These are phyloP conservation scores for Aulostomus chinensis DNA, from an alignment of 2,797 vertebrate species.

Conservation along the genomic window DNA sequence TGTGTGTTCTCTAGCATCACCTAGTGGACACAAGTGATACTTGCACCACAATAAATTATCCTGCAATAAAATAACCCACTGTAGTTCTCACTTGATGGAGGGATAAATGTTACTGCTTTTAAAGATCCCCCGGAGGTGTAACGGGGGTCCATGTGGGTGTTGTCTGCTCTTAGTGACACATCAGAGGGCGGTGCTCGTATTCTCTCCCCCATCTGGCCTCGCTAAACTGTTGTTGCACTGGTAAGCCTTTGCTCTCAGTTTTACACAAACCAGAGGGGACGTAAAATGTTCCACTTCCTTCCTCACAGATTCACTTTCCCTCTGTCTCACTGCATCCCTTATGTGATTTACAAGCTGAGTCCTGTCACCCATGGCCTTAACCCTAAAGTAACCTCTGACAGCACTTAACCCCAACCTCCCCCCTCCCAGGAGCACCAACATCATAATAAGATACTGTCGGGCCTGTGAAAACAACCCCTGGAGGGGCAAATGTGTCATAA, in stretches of 20 bases:
- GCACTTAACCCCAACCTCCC: conserved; percentile 54
- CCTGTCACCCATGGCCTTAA: conserved; percentile 46
- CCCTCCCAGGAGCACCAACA: conserved; percentile 37
- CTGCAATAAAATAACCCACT: conserved; percentile 1
- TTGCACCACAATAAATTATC: no score
- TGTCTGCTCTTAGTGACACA: conserved; percentile 35
- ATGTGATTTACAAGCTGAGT: conserved; percentile 59
- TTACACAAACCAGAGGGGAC: conserved; percentile 50
- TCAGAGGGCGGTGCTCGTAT: conserved; percentile 24
- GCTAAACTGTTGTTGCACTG: conserved; percentile 21
- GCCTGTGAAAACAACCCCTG: conserved; percentile 39
- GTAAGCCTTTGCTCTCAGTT: conserved; percentile 52
- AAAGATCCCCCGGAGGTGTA: conserved; percentile 27
- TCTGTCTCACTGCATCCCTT: conserved; percentile 39
- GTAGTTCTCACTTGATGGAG: conserved; percentile 25
- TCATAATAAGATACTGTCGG: conserved; percentile 33
- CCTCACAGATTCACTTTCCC: conserved; percentile 42
- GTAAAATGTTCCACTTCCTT: conserved; percentile 59
- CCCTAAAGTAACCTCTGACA: conserved; percentile 58
- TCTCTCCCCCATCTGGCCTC: conserved; percentile 25
- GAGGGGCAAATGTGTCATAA: conserved; percentile 36
- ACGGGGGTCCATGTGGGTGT: conserved; percentile 21
- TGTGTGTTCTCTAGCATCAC: no score
- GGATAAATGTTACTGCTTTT: conserved; percentile 36
- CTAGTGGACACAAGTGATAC: no score